Evolutionary conservation across 2,113 vertebrate species (phyloP).

Genomic region (Struthio camelus): DNA sequence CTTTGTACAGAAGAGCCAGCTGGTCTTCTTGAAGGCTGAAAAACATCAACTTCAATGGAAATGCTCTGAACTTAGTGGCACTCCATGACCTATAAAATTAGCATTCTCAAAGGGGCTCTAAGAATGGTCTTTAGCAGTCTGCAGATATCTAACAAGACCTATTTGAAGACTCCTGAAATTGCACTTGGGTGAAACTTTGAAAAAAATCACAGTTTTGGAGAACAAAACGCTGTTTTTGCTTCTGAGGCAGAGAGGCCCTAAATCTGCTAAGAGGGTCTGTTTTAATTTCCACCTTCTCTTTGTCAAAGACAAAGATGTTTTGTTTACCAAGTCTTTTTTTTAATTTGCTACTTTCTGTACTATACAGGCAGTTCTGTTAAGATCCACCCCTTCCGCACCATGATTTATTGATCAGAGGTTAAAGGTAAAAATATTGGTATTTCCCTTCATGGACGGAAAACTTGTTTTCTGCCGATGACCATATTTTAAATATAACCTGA

Average conservation of each 20-base stretch:
- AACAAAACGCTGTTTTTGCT: not conserved
- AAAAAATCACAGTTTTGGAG: not conserved
- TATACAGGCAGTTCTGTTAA: not conserved
- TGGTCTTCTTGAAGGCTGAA: conserved; percentile 8
- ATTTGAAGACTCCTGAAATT: conserved; percentile 15
- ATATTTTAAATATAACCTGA: not conserved
- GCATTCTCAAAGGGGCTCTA: not conserved
- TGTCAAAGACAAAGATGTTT: not conserved
- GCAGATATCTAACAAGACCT: not conserved
- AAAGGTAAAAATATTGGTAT: not conserved
- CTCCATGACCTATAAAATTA: conserved; percentile 17
- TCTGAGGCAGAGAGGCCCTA: not conserved
- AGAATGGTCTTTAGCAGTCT: not conserved
- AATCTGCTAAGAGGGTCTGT: not conserved
- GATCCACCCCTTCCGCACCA: not conserved
- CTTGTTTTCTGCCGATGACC: not conserved
- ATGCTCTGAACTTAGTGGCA: not conserved
- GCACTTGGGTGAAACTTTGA: not conserved
- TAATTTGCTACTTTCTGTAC: not conserved
- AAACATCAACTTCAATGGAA: conserved; percentile 6
- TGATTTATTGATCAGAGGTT: not conserved
- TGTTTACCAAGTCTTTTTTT: not conserved
- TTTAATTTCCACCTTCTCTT: not conserved
- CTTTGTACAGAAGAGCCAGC: conserved; percentile 12
- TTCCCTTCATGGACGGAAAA: not conserved